phyloP scores from a whole-genome alignment of 53 echinoderm and acorn worm species.

The Antedon mediterranea region DNA sequence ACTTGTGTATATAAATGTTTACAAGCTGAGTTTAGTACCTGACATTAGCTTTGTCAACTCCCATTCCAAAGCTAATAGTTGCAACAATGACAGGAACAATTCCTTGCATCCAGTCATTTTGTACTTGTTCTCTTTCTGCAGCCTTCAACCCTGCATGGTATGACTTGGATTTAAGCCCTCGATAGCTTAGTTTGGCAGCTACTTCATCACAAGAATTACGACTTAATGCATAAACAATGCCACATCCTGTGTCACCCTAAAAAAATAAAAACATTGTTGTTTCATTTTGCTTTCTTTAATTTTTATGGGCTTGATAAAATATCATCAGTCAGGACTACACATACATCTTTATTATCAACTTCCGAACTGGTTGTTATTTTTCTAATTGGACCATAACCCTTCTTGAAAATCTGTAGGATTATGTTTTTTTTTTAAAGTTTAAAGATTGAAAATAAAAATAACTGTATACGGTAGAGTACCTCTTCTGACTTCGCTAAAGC shows the following conservation, averaged over 20 bases:
- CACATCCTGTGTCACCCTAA: conserved; percentile 55
- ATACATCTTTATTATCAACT: too few species aligned
- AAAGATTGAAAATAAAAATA: too few species aligned
- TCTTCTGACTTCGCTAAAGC: conserved; percentile 38
- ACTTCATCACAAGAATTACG: conserved; percentile 64
- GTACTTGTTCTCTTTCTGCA: conserved; percentile 48
- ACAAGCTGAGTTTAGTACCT: too few species aligned
- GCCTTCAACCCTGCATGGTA: conserved; percentile 88
- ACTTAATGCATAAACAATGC: conserved; percentile 79
- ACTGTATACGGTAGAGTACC: conserved; percentile 11
- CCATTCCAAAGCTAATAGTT: conserved; percentile 99
- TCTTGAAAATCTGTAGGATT: too few species aligned
- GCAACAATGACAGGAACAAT: conserved; percentile 78
- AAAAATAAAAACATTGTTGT: background rate
- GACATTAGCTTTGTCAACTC: conserved; percentile 92
- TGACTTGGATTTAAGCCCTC: conserved; percentile 44
- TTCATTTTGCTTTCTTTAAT: too few species aligned
- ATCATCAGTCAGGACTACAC: too few species aligned
- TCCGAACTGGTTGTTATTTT: too few species aligned
- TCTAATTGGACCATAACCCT: too few species aligned
- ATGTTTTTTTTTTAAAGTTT: too few species aligned
- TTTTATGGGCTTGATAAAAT: too few species aligned
- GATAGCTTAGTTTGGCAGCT: conserved; percentile 41
- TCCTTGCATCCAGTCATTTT: conserved; percentile 90
- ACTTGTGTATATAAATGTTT: too few species aligned